These are phyloP conservation scores for Poeciliopsis turrubarensis DNA, from an alignment of 2,113 vertebrate species.

Conservation along the genomic window DNA sequence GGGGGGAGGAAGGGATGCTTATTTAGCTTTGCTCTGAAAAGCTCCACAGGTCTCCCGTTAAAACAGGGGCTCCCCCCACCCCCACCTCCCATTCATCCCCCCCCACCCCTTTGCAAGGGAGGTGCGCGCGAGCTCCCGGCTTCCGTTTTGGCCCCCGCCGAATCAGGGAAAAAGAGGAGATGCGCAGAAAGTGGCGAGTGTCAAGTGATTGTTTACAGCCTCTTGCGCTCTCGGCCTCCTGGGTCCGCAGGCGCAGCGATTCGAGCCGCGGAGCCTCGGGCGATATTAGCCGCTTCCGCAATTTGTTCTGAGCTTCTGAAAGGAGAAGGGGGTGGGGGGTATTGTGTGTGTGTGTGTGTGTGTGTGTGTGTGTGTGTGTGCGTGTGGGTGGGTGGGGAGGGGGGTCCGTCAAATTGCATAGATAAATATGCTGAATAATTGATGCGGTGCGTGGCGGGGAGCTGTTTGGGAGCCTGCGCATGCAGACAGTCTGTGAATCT, in stretches of 20 bases:
- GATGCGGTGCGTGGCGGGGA: conserved; percentile 73
- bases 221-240: conserved; percentile 58
- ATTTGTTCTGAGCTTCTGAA: conserved; percentile 73
- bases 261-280: conserved; percentile 62
- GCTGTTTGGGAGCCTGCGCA: conserved; percentile 63
- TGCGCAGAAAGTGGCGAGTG: conserved; percentile 64
- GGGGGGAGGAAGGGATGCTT: conserved; percentile 50
- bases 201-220: conserved; percentile 73
- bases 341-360: too few species aligned
- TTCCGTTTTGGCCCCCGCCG: conserved; percentile 52
- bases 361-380: too few species aligned
- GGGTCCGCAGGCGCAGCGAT: conserved; percentile 45
- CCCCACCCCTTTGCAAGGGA: too few species aligned
- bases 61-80: background rate
- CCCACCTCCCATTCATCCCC: too few species aligned
- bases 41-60: conserved; percentile 66
- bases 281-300: conserved; percentile 70
- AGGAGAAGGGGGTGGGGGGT: too few species aligned
- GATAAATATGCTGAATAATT: conserved; percentile 84
- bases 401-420: conserved; percentile 80
- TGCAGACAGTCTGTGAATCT: conserved; percentile 58
- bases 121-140: conserved; percentile 52
- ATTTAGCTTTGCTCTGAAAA: conserved; percentile 48
- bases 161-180: conserved; percentile 40
- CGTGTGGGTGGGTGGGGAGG: conserved; percentile 1